Evolutionary conservation across 2,113 vertebrate genomes (phyloP), one percentile per base, ranked within the genome.

Genomic region (Regulus satrapa): DNA sequence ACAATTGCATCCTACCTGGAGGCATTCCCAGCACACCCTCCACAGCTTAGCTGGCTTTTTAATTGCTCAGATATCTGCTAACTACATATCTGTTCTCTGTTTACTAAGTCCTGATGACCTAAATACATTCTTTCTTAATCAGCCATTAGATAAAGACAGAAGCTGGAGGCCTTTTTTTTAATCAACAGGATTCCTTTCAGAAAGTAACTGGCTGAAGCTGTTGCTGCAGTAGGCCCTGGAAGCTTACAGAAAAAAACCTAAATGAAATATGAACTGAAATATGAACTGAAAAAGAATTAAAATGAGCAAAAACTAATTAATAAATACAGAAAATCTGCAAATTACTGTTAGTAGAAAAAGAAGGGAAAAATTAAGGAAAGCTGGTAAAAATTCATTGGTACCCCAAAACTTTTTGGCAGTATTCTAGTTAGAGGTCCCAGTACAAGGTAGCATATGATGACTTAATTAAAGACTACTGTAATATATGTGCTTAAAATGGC

Each of bases 261-360:
- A n/a, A n/a, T n/a, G n/a, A n/a, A n/a, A n/a, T n/a, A n/a, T n/a
- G n/a, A n/a, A n/a, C n/a, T 78, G 34, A 89, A 58, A 81, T 71
- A 14, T 66, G 10, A 4, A 68, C 28, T 38, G 14, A 62, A 58
- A 7, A 48, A 61, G 7, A 80, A 69, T 32, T 21, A 58, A 91
- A 88, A 45, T 6, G 23, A 58, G 32, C 38, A 8, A 2, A 84
- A 82, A 2, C 5, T 38, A 74, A 59, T 67, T 40, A 51, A 71
- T 62, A 79, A 68, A 28, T 58, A 14, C 6, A 43, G 4, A 59
- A 56, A 74, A 62, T 17, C 21, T 81, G 17, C 16, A 83, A 68
- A 31, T 55, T 55, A 24, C 28, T 45, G 1, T 54, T 66, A 10
- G 8, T 1, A 5, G 1, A 9, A 1, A n/a, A 51, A 8, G 8